Evolutionary conservation across 2,113 vertebrate species (phyloP).

Genomic region (Pagrus major): DNA sequence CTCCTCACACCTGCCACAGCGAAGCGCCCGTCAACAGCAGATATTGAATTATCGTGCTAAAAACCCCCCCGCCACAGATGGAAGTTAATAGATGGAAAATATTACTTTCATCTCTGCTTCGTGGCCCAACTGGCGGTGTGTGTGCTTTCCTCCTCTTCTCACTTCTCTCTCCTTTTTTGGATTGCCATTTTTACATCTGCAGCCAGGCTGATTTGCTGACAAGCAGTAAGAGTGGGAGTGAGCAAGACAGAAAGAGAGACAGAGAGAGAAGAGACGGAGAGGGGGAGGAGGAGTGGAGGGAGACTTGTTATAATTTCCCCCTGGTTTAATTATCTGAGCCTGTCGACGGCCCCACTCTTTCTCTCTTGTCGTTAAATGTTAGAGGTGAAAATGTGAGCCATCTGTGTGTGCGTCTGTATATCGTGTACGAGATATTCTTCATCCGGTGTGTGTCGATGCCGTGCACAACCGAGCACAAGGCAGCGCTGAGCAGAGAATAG

Average conservation of each 20-base stretch:
- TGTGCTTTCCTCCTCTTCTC: not conserved
- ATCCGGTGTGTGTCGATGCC: slow-evolving; percentile 20
- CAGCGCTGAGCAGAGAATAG: slow-evolving; percentile 30
- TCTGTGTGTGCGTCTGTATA: not conserved
- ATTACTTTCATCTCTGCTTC: slow-evolving; percentile 45
- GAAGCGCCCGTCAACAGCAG: slow-evolving; percentile 5
- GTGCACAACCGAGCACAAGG: slow-evolving; percentile 24
- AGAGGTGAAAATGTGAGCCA: slow-evolving; percentile 53
- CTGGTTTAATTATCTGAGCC: slow-evolving; percentile 81
- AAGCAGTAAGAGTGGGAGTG: slow-evolving; percentile 30
- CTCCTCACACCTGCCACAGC: slow-evolving; percentile 31
- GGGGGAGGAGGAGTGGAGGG: not conserved
- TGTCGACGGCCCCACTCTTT: slow-evolving; percentile 39
- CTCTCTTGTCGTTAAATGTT: slow-evolving; percentile 63
- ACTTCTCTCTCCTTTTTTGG: slow-evolving; percentile 28
- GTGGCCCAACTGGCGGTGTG: slow-evolving; percentile 19
- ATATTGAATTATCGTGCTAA: slow-evolving; percentile 9
- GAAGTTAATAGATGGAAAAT: slow-evolving; percentile 48
- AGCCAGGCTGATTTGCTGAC: slow-evolving; percentile 60
- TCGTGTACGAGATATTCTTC: slow-evolving; percentile 8
- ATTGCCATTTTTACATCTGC: slow-evolving; percentile 60
- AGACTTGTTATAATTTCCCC: slow-evolving; percentile 71
- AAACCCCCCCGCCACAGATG: slow-evolving; percentile 7
- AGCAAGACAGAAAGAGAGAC: slow-evolving; percentile 36
- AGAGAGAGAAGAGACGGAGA: slow-evolving; percentile 9